Percentiles rank a stretch among this genome's conserved stretches.
These are phyloP conservation scores for Monopis laevigella DNA, from an alignment of 2,888 invertebrate species.

Conservation along the genomic window DNA sequence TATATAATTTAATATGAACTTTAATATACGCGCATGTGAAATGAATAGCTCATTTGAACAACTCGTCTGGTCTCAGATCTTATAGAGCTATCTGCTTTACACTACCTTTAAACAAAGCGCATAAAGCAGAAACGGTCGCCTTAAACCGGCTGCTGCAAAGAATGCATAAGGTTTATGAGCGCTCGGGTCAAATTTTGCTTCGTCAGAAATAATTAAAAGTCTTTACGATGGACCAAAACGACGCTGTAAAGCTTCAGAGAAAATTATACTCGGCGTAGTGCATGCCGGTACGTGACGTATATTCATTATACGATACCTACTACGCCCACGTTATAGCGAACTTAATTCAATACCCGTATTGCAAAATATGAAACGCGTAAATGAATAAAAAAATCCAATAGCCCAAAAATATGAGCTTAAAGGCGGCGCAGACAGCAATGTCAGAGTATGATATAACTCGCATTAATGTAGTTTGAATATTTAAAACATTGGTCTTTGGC, in stretches of 20 bases:
- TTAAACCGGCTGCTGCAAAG: slow-evolving; percentile 33
- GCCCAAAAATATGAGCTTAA: neutral
- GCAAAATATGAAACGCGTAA: neutral
- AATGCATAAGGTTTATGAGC: slow-evolving; percentile 34
- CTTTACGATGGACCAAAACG: slow-evolving; percentile 52
- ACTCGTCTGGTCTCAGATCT: neutral
- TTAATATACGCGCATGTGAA: too few species aligned
- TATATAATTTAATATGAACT: too few species aligned
- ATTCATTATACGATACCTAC: too few species aligned
- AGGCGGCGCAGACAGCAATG: slow-evolving; percentile 1
- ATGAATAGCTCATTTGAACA: slow-evolving; percentile 4
- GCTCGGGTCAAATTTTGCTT: slow-evolving; percentile 39
- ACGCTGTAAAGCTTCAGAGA: slow-evolving; percentile 48
- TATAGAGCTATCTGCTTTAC: slow-evolving; percentile 22
- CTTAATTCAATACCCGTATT: too few species aligned
- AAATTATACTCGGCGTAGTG: slow-evolving; percentile 31
- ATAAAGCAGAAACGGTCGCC: slow-evolving; percentile 24
- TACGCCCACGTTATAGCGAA: too few species aligned
- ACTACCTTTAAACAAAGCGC: slow-evolving; percentile 32
- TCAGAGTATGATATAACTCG: neutral
- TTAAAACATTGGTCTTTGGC: slow-evolving; percentile 7
- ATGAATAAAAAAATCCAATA: neutral
- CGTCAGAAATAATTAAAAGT: slow-evolving; percentile 54
- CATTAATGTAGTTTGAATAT: slow-evolving; percentile 13
- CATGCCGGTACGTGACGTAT: slow-evolving; percentile 9